phyloP scores from a whole-genome alignment of 2,113 vertebrate species.

The Gila orcuttii region DNA sequence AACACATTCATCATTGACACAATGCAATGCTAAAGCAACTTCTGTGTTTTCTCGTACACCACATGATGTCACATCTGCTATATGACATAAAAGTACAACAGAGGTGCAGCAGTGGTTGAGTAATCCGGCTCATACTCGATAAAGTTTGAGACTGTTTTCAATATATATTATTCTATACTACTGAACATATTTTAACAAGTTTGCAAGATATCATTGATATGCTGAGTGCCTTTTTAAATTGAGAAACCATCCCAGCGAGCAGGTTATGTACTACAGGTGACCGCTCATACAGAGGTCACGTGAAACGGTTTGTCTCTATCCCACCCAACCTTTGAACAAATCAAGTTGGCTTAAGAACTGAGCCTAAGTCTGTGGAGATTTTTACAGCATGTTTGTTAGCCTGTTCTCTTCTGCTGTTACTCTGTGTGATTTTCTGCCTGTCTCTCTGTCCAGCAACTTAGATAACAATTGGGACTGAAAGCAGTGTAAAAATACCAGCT shows the following conservation, averaged over 20 bases:
- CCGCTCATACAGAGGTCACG: constrained; percentile 41
- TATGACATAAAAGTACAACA: constrained; percentile 58
- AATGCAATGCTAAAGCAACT: constrained; percentile 47
- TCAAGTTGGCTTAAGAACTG: constrained; percentile 69
- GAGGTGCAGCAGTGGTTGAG: constrained; percentile 56
- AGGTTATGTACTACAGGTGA: constrained; percentile 55
- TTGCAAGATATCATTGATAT: constrained; percentile 80
- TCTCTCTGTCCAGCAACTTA: constrained; percentile 74
- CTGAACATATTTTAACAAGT: constrained; percentile 75
- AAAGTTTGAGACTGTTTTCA: constrained; percentile 81
- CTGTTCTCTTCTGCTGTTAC: constrained; percentile 78
- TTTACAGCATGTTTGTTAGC: constrained; percentile 82
- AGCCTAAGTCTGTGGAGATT: constrained; percentile 72
- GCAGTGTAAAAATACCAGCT: constrained; percentile 78
- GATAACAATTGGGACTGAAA: constrained; percentile 72
- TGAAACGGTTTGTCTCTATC: constrained; percentile 54
- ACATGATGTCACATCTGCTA: constrained; percentile 43
- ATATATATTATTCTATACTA: constrained; percentile 79
- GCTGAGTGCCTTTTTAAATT: constrained; percentile 77
- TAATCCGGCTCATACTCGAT: constrained; percentile 73
- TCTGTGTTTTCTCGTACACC: constrained; percentile 37
- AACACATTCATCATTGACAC: constrained; percentile 40
- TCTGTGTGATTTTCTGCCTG: constrained; percentile 73
- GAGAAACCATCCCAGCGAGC: constrained; percentile 62
- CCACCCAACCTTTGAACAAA: constrained; percentile 54